These are phyloP conservation scores for Agonopterix alstromeriana DNA, from an alignment of 2,888 invertebrate genomes.

Conservation along the genomic window DNA sequence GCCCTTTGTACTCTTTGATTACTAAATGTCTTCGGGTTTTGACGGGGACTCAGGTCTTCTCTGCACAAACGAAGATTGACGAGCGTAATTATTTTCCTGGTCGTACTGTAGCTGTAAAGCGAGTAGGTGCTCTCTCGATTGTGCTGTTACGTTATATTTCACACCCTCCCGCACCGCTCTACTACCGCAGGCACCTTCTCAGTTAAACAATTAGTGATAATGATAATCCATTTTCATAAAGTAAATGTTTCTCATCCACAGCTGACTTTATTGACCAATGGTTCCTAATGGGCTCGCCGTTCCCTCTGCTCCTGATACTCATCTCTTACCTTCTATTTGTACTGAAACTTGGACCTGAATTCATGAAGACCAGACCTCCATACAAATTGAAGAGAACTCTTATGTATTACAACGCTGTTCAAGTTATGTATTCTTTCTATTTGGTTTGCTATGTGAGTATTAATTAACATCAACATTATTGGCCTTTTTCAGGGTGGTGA, in stretches of 20 bases:
- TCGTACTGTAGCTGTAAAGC: no score
- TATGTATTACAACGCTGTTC: slow-evolving; percentile 79
- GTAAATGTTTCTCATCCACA: neutral
- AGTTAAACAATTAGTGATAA: no score
- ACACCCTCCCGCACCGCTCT: no score
- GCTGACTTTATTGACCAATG: slow-evolving; percentile 69
- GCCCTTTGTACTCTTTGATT: no score
- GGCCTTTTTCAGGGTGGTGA: neutral
- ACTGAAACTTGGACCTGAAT: slow-evolving; percentile 78
- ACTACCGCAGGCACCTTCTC: no score
- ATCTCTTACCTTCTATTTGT: slow-evolving; percentile 80
- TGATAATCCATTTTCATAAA: no score
- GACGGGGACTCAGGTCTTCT: no score
- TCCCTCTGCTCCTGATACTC: slow-evolving; percentile 71
- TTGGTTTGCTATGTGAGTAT: slow-evolving; percentile 60
- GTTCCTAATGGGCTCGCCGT: slow-evolving; percentile 79
- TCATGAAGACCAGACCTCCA: slow-evolving; percentile 79
- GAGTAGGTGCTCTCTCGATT: no score
- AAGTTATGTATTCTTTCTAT: slow-evolving; percentile 74
- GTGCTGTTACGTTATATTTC: no score
- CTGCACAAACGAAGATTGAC: no score
- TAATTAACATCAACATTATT: neutral
- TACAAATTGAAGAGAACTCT: slow-evolving; percentile 76
- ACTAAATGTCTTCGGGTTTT: no score
- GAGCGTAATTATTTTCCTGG: no score